A percentile compares a stretch with the other conserved stretches of the same genome.
phyloP scores from a whole-genome alignment of 1,140 invertebrate species.

The Pteromalus puparum region DNA sequence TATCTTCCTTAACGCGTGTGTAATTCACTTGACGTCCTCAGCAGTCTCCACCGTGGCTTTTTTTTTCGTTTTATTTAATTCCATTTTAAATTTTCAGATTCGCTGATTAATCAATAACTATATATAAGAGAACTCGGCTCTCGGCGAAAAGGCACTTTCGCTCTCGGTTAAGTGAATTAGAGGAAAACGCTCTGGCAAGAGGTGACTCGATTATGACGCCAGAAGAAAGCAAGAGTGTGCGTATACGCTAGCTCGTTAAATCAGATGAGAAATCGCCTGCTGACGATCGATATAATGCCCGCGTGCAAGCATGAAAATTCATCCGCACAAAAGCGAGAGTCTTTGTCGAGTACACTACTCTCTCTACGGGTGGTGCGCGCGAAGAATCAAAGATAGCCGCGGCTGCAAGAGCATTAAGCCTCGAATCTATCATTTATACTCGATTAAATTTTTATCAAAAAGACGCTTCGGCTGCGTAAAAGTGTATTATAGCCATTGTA shows the following conservation, averaged over 20 bases:
- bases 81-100: too few relatives aligned
- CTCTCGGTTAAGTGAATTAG: neutral
- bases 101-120: too few relatives aligned
- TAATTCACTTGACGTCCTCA: too few relatives aligned
- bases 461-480: neutral
- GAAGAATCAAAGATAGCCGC: neutral
- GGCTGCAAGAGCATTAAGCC: neutral
- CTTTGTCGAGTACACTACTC: neutral
- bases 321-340: neutral
- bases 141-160: neutral
- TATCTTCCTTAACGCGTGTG: too few relatives aligned
- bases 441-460: constrained; percentile 53
- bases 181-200: neutral
- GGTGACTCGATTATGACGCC: neutral
- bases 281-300: neutral
- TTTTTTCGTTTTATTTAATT: neutral
- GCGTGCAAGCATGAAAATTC: neutral
- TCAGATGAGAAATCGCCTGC: neutral
- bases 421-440: constrained; percentile 50
- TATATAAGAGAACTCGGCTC: too few relatives aligned
- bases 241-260: neutral
- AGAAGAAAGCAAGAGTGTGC: neutral
- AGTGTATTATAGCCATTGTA: neutral
- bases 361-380: neutral
- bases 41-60: neutral